Base-by-base conservation (phyloP, 1,140 invertebrate genomes). In the Heliothis subflexa region DNA sequence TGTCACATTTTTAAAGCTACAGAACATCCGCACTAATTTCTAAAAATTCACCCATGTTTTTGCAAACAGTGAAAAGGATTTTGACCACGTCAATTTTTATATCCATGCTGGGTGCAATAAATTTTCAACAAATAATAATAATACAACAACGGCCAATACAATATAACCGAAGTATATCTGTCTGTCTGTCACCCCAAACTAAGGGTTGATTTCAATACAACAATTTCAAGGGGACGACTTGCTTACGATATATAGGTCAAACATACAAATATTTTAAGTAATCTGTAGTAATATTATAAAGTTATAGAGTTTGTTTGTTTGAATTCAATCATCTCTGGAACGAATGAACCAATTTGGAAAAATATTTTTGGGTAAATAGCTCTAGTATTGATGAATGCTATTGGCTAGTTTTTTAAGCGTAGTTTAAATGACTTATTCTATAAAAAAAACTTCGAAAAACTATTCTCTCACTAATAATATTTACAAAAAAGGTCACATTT, bases 181-280 rank as follows among this genome's bases (percentile, higher is more conserved):
- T 68, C 47, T 52, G 11, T 12, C 14, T 9, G 16, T 47, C 18
- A 68, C 64, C 64, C 64, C 50, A 21, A 50, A 21, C 21, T 18
- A 25, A 52, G 64, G 64, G 64, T 50, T 68, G 64, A 49, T 68
- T 28, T 40, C n/a, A 49, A 18, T 25, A 25, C 21, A 3, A 57
- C 21, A 25, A 21, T 57, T 12, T 12, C 18, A 57, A 57, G 55
- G 55, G 55, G 25, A 21, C 12, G 10, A 21, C 18, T 49, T n/a
- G 12, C 45, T 13, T 12, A 1, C 16, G 10, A 14, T 68, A 21
- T 49, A 47, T 68, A 68, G 64, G 64, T 68, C 64, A 68, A 25
- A 57, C 2, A 49, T 40, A 62, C 14, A 9, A 62, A 62, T 13
- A 62, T 25, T 25, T 1, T 13, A 18, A 55, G 33, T 25, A 13